Evolutionary conservation across 2,797 vertebrate species (phyloP).

Genomic region (Spinus olivaceus): DNA sequence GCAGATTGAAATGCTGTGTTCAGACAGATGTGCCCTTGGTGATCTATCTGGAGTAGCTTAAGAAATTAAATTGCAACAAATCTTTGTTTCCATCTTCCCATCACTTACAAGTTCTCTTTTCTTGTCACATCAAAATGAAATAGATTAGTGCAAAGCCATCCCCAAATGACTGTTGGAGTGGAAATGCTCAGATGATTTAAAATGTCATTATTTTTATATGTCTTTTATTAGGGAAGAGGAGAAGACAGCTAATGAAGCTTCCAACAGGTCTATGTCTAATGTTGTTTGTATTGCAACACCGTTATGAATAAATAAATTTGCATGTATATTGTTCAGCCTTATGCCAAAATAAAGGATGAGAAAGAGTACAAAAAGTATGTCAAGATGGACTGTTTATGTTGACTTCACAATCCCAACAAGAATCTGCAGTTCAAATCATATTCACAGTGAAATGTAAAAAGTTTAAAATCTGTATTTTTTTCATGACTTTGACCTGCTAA

Average conservation of each 20-base stretch:
- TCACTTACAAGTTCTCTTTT: background rate
- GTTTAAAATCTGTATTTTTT: slow-evolving; percentile 54
- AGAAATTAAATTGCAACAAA: background rate
- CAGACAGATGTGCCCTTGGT: background rate
- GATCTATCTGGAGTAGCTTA: background rate
- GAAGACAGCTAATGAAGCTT: slow-evolving; percentile 3
- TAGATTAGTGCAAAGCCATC: background rate
- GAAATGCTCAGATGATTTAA: background rate
- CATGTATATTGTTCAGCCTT: slow-evolving; percentile 10
- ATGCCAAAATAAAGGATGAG: slow-evolving; percentile 39
- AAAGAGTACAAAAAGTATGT: background rate
- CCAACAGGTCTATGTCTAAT: background rate
- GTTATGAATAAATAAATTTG: background rate
- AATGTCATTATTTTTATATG: background rate
- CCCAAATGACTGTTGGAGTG: background rate
- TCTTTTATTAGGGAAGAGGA: background rate
- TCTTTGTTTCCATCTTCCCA: background rate
- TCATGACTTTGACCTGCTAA: slow-evolving; percentile 14
- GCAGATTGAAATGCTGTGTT: background rate
- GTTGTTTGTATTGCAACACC: background rate
- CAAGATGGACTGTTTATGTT: background rate
- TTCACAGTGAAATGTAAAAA: slow-evolving; percentile 31
- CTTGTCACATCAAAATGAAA: background rate
- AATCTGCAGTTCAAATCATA: slow-evolving; percentile 25
- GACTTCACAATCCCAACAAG: background rate